Evolutionary conservation across 2,888 invertebrate species (phyloP), one percentile per base, ranked within the genome.

Genomic region (Ceratothoa steindachneri): DNA sequence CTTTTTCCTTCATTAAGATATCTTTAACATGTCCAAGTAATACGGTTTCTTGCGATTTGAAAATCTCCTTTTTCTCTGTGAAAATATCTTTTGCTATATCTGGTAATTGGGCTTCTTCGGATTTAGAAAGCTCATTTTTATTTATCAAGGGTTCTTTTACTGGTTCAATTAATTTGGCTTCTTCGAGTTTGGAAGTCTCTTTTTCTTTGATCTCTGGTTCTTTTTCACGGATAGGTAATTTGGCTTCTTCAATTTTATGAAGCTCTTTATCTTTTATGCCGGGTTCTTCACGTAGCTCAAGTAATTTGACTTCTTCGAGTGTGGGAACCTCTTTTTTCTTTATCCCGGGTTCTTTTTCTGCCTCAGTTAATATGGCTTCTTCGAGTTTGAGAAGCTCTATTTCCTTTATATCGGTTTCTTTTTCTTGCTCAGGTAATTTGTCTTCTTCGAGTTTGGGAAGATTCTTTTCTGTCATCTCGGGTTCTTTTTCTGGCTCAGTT

Each of bases 361-460:
- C 53, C 74, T 55, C n/a, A 41, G 30, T 28, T 67, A 27, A n/a
- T 69, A 30, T 64, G 60, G 72, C 69, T 68, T 77, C 72, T 71
- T 69, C 51, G 52, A 66, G 22, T 67, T n/a, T n/a, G n/a, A n/a
- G n/a, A n/a, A n/a, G n/a, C n/a, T 15, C 53, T 12, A 28, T 31
- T 75, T 72, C 72, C 69, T 15, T 51, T 73, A n/a, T 64, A 22
- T 51, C 55, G 24, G 67, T 53, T n/a, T 72, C 30, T 31, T 74
- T 67, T 19, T 69, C 67, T 27, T 22, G 53, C n/a, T 53, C 41
- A n/a, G 64, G 31, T 15, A 31, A 9, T 51, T 70, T 27, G 55
- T 55, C 60, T 27, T 31, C 29, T 60, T 55, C 31, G 0, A 30
- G 24, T 5, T 67, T 69, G n/a, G 24, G 27, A 28, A 29, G 30